Percentiles rank a stretch among this genome's conserved stretches.
phyloP scores from a whole-genome alignment of 2,888 invertebrate species.

The Ditula angustiorana region DNA sequence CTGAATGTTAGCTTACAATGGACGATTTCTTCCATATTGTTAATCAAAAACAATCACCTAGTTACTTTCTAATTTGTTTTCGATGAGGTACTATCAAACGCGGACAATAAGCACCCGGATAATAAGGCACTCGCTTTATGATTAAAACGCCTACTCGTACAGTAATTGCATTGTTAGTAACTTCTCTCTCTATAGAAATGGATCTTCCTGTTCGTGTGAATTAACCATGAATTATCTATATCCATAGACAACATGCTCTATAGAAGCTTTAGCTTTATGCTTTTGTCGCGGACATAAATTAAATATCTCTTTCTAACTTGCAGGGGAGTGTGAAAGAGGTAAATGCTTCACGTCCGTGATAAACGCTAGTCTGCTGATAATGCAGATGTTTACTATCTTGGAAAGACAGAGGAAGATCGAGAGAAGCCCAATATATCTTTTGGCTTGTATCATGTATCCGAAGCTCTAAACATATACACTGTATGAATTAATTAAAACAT shows the following conservation, averaged over 20 bases:
- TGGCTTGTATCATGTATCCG: no score
- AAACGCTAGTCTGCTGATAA: no score
- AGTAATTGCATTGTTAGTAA: constrained; percentile 20
- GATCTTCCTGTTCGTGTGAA: not conserved
- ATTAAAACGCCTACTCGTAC: constrained; percentile 16
- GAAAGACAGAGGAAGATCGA: constrained; percentile 24
- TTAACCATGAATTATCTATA: not conserved
- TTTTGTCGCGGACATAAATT: no score
- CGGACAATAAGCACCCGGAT: not conserved
- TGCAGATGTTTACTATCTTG: not conserved
- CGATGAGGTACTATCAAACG: not conserved
- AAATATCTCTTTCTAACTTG: no score
- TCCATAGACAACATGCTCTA: not conserved
- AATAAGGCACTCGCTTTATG: constrained; percentile 1
- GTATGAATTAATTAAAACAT: no score
- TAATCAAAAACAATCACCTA: no score
- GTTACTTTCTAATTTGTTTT: constrained; percentile 4
- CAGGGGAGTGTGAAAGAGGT: no score
- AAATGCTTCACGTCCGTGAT: no score
- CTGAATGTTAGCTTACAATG: no score
- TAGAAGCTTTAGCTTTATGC: constrained; percentile 5
- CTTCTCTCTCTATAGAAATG: constrained; percentile 14
- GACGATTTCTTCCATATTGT: no score
- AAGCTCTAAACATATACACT: no score
- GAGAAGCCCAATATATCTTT: not conserved